phyloP scores from a whole-genome alignment of 1,140 invertebrate species.

The Hydropsyche tenuis region DNA sequence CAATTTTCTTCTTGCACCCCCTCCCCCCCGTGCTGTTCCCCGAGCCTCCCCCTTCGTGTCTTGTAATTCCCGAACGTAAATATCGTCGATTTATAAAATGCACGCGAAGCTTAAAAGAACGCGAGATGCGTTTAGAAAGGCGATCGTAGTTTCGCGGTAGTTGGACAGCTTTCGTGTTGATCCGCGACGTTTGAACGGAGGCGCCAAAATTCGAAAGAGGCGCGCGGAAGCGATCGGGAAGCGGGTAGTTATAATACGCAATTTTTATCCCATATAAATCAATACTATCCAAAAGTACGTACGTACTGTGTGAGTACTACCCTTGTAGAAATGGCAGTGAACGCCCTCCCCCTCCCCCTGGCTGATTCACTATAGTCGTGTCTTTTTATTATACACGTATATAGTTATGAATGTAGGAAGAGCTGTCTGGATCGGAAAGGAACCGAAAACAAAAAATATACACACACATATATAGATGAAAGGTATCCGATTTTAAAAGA shows the following conservation, averaged over 20 bases:
- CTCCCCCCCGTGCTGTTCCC: background rate
- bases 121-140: too few species aligned
- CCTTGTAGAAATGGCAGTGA: constrained; percentile 8
- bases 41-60: background rate
- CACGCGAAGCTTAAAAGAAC: too few species aligned
- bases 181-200: too few species aligned
- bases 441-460: too few species aligned
- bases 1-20: background rate
- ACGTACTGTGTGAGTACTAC: background rate
- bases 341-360: background rate
- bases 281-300: constrained; percentile 29
- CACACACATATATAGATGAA: too few species aligned
- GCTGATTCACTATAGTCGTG: constrained; percentile 1
- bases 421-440: background rate
- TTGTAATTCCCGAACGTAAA: background rate
- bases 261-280: constrained; percentile 33
- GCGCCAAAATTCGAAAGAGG: too few species aligned
- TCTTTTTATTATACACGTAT: background rate
- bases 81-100: too few species aligned
- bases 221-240: background rate
- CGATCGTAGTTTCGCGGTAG: too few species aligned
- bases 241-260: constrained; percentile 12
- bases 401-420: background rate
- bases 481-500: too few species aligned
- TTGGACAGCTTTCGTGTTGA: background rate